These are phyloP conservation scores for Aptenodytes patagonicus DNA, from an alignment of 2,113 vertebrate species.

Conservation along the genomic window DNA sequence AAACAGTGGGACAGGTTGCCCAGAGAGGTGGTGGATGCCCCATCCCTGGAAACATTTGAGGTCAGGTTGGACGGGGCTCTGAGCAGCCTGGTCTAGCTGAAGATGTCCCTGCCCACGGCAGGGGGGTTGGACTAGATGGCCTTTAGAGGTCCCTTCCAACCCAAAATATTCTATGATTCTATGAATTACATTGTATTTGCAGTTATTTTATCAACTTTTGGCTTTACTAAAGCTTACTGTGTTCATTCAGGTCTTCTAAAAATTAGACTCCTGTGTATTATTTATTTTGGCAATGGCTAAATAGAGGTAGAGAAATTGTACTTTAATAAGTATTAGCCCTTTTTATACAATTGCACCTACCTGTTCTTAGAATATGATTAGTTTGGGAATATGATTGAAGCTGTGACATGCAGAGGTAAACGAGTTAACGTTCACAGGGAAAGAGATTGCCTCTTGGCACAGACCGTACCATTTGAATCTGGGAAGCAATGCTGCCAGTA, in stretches of 20 bases:
- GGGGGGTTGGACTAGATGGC: too few species aligned
- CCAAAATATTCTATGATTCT: too few species aligned
- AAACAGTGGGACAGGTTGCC: too few species aligned
- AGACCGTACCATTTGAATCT: fast-evolving
- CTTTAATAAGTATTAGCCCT: not conserved
- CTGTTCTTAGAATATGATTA: not conserved
- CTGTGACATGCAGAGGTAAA: not conserved
- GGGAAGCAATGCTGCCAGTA: not conserved
- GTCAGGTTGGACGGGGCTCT: too few species aligned
- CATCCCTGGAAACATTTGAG: too few species aligned
- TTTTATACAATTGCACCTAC: not conserved
- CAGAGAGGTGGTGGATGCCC: too few species aligned
- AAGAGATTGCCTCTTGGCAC: not conserved
- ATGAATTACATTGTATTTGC: not conserved
- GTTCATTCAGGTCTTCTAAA: not conserved
- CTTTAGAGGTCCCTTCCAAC: too few species aligned
- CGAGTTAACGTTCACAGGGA: not conserved
- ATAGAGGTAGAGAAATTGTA: not conserved
- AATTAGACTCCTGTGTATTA: not conserved
- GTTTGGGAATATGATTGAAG: not conserved
- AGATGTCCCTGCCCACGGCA: too few species aligned
- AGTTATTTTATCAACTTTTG: not conserved
- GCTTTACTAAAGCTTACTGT: not conserved
- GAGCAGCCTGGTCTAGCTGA: too few species aligned
- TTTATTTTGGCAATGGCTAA: not conserved